Evolutionary conservation across 2,797 vertebrate genomes (phyloP).

Genomic region (Microcaecilia unicolor): DNA sequence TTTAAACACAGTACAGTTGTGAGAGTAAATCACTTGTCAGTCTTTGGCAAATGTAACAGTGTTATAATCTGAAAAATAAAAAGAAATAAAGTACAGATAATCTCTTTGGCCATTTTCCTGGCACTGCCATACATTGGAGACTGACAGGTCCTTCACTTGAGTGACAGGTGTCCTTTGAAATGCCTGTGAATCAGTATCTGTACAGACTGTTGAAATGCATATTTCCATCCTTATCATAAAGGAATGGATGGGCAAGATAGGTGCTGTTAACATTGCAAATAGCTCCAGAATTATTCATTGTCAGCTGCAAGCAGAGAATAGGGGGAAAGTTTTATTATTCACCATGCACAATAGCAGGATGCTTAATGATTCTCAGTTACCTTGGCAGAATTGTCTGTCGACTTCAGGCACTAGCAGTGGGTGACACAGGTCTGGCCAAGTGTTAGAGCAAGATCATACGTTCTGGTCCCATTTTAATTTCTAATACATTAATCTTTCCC

Average conservation of each 20-base stretch:
- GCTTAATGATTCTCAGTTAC: slow-evolving; percentile 96
- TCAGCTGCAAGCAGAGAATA: slow-evolving; percentile 81
- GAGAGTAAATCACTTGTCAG: slow-evolving; percentile 97
- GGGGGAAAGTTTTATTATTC: slow-evolving; percentile 98
- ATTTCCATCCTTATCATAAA: slow-evolving; percentile 98
- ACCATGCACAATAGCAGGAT: slow-evolving; percentile 88
- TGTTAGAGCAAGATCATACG: slow-evolving; percentile 99
- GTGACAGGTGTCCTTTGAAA: slow-evolving; percentile 99
- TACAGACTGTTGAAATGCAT: slow-evolving; percentile 99
- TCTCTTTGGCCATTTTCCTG: slow-evolving; percentile 86
- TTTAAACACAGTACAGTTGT: slow-evolving; percentile 77
- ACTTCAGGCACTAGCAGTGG: slow-evolving; percentile 83
- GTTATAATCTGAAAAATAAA: slow-evolving; percentile 72
- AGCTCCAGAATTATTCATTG: slow-evolving; percentile 99
- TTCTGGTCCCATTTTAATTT: slow-evolving; percentile 99
- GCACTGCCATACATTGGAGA: slow-evolving; percentile 77
- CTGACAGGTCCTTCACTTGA: slow-evolving; percentile 97
- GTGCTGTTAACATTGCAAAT: slow-evolving; percentile 99
- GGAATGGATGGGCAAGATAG: slow-evolving; percentile 99
- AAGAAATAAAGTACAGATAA: slow-evolving; percentile 88
- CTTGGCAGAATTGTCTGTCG: slow-evolving; percentile 93
- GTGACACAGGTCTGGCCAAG: slow-evolving; percentile 99
- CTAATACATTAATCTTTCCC: slow-evolving; percentile 99
- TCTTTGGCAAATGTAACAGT: slow-evolving; percentile 75
- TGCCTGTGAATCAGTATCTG: slow-evolving; percentile 87